Conservation (phyloP, 2,888 invertebrate species). For the Teleiodes luculella region DNA sequence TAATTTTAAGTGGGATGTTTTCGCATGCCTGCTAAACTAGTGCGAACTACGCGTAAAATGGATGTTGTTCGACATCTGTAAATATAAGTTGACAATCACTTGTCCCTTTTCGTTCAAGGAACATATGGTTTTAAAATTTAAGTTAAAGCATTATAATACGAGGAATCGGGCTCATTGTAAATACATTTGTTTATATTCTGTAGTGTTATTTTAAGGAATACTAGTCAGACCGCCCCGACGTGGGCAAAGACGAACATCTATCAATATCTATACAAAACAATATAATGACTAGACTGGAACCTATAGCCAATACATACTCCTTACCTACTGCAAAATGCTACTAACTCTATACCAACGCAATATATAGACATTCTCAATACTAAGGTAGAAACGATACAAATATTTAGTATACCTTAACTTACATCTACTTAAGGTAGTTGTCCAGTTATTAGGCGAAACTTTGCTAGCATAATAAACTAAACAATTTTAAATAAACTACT, state of each 20-base stretch:
- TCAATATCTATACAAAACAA: slow-evolving; percentile 30
- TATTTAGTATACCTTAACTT: neutral
- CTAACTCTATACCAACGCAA: slow-evolving; percentile 8
- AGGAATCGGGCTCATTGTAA: too few species aligned
- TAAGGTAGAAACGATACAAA: slow-evolving; percentile 11
- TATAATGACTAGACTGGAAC: slow-evolving; percentile 66
- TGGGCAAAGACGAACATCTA: slow-evolving; percentile 41
- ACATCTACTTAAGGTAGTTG: neutral
- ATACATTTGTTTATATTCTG: too few species aligned
- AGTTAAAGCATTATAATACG: too few species aligned
- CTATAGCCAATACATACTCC: slow-evolving; percentile 29
- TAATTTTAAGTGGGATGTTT: too few species aligned
- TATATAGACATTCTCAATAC: slow-evolving; percentile 5
- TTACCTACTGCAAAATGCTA: slow-evolving; percentile 6
- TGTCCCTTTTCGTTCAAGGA: too few species aligned
- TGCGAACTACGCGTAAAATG: too few species aligned
- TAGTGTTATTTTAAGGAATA: slow-evolving; percentile 8
- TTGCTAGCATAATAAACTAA: neutral
- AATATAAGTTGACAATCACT: too few species aligned
- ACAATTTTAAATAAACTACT: too few species aligned
- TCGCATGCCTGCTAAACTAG: too few species aligned
- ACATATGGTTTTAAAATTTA: too few species aligned
- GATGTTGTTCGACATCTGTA: too few species aligned
- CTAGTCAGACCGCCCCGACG: slow-evolving; percentile 30
- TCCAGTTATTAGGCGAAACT: slow-evolving; percentile 13